These are phyloP conservation scores for Pyrgilauda ruficollis DNA, from an alignment of 2,113 vertebrate species.

Conservation along the genomic window DNA sequence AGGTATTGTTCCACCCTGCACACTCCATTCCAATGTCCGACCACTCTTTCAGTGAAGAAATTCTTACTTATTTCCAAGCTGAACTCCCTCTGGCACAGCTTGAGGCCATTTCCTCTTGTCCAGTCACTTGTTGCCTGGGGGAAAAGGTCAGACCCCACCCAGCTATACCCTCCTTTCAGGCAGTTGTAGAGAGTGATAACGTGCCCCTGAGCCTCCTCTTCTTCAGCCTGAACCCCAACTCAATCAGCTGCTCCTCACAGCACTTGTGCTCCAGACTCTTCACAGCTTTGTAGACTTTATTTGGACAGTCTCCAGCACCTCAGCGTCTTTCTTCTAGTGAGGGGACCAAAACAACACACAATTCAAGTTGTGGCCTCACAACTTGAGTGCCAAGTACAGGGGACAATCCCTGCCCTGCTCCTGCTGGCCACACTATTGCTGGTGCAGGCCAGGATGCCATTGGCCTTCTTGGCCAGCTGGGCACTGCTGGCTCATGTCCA, in stretches of 20 bases:
- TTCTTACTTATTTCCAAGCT: not conserved
- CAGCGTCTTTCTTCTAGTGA: not conserved
- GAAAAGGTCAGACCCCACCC: not conserved
- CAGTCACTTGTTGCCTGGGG: fast-evolving
- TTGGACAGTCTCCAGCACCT: not conserved
- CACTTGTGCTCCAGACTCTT: not conserved
- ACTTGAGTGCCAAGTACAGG: fast-evolving
- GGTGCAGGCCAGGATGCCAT: not conserved
- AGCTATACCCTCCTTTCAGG: not conserved
- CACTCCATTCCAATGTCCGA: not conserved
- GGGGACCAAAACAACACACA: fast-evolving
- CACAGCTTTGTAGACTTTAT: not conserved
- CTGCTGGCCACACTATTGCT: not conserved
- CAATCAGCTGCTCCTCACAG: not conserved
- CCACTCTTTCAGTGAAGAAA: not conserved
- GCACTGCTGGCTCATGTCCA: not conserved
- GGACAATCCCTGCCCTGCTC: not conserved
- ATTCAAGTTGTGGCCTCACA: not conserved
- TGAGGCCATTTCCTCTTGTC: not conserved
- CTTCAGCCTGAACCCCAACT: not conserved
- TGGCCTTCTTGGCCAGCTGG: not conserved
- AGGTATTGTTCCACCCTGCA: not conserved
- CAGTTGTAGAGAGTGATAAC: fast-evolving
- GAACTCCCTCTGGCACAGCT: not conserved
- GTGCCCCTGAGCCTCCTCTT: not conserved